phyloP scores from a whole-genome alignment of 2,113 vertebrate genomes.

The Neoarius graeffei region DNA sequence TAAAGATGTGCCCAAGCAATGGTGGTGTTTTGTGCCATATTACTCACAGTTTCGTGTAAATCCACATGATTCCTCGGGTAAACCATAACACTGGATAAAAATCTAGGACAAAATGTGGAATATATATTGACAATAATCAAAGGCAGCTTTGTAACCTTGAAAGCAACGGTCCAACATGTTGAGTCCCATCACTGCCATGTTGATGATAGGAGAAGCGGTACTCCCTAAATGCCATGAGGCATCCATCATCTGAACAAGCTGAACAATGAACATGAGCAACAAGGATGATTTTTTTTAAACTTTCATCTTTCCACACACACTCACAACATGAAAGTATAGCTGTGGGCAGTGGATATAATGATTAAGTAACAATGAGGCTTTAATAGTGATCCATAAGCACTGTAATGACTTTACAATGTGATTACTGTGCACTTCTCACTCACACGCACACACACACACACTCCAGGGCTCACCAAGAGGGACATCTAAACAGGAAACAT shows the following conservation, averaged over 20 bases:
- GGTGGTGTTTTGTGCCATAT: neutral
- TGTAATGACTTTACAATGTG: slow-evolving; percentile 20
- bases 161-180: neutral
- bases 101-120: neutral
- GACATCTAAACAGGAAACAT: neutral
- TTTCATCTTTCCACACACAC: neutral
- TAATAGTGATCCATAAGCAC: slow-evolving; percentile 14
- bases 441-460: slow-evolving; percentile 6
- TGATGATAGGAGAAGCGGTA: neutral
- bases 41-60: neutral
- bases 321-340: slow-evolving; percentile 5
- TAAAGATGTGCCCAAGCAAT: neutral
- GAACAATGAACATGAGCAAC: neutral
- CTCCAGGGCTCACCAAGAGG: neutral
- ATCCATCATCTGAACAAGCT: neutral
- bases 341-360: neutral
- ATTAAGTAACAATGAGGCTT: neutral
- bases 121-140: neutral
- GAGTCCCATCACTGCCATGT: neutral
- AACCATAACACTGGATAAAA: neutral
- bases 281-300: neutral
- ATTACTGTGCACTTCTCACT: slow-evolving; percentile 12
- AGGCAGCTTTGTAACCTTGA: neutral
- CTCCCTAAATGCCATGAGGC: neutral
- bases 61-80: slow-evolving; percentile 2